A percentile compares a stretch with the other conserved stretches of the same genome.
phyloP scores from a whole-genome alignment of 2,113 vertebrate genomes.

The Myanophis thanlyinensis region DNA sequence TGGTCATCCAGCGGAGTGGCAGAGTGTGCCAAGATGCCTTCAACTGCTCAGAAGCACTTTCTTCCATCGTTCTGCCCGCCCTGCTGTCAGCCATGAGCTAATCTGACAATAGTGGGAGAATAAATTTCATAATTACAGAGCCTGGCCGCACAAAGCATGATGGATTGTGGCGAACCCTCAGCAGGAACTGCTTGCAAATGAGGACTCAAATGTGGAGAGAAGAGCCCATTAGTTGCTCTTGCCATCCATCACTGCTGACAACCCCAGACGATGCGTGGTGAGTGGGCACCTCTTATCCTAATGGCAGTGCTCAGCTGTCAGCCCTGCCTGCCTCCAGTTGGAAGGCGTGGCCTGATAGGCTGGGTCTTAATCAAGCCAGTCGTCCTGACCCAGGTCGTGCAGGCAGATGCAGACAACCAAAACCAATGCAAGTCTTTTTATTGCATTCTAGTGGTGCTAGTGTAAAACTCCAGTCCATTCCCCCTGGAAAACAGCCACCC shows the following conservation, averaged over 20 bases:
- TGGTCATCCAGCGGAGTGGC: neutral
- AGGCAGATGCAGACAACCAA: no score
- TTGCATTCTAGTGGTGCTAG: no score
- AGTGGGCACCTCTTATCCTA: neutral
- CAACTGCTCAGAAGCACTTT: neutral
- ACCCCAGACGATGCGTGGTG: neutral
- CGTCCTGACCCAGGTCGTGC: neutral
- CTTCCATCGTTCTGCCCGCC: neutral
- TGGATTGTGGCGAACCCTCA: slow-evolving; percentile 6
- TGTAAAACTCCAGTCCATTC: no score
- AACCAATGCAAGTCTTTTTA: no score
- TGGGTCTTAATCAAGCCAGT: neutral
- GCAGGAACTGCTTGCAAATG: neutral
- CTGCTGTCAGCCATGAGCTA: slow-evolving; percentile 18
- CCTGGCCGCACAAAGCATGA: neutral
- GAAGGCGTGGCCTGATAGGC: neutral
- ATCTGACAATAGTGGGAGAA: slow-evolving; percentile 12
- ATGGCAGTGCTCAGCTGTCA: neutral
- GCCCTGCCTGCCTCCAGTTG: neutral
- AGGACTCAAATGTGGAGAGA: neutral
- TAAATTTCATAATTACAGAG: slow-evolving; percentile 32
- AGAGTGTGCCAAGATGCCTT: neutral
- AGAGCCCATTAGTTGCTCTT: neutral
- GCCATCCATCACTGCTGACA: rapidly evolving
- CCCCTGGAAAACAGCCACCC: no score